phyloP scores from a whole-genome alignment of 2,113 vertebrate genomes.

The Ariopsis seemanni region DNA sequence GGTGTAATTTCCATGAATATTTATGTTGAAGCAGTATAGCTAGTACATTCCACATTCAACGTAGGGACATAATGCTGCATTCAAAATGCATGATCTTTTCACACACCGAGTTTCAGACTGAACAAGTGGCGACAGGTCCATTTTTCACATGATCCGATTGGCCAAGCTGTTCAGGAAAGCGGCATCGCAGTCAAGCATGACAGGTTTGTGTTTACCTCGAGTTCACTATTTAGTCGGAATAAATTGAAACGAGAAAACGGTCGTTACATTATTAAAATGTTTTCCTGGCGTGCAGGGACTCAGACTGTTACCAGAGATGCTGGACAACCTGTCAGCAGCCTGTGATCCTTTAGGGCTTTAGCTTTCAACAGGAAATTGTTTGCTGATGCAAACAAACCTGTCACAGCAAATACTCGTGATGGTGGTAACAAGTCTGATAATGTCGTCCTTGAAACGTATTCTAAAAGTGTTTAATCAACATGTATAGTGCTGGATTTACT shows the following conservation, averaged over 20 bases:
- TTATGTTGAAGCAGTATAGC: not conserved
- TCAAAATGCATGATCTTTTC: conserved; percentile 30
- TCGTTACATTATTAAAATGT: conserved; percentile 40
- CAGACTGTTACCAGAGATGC: not conserved
- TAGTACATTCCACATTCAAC: not conserved
- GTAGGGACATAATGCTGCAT: not conserved
- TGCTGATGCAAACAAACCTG: not conserved
- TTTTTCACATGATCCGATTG: not conserved
- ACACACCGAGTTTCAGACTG: not conserved
- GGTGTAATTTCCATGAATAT: conserved; percentile 40
- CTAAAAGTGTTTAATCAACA: not conserved
- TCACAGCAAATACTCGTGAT: not conserved
- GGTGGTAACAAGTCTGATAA: not conserved
- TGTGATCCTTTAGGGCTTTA: conserved; percentile 7
- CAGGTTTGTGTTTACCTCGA: not conserved
- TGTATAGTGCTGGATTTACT: not conserved
- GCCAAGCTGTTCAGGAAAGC: not conserved
- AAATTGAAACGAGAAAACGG: conserved; percentile 19
- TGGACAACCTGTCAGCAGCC: not conserved
- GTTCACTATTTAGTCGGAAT: conserved; percentile 10
- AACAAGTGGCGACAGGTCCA: not conserved
- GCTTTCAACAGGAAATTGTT: not conserved
- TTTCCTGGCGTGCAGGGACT: conserved; percentile 40
- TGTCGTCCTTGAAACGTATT: not conserved
- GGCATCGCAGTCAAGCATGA: not conserved